phyloP scores from a whole-genome alignment of 2,797 vertebrate species.

The Diplodus sargus region DNA sequence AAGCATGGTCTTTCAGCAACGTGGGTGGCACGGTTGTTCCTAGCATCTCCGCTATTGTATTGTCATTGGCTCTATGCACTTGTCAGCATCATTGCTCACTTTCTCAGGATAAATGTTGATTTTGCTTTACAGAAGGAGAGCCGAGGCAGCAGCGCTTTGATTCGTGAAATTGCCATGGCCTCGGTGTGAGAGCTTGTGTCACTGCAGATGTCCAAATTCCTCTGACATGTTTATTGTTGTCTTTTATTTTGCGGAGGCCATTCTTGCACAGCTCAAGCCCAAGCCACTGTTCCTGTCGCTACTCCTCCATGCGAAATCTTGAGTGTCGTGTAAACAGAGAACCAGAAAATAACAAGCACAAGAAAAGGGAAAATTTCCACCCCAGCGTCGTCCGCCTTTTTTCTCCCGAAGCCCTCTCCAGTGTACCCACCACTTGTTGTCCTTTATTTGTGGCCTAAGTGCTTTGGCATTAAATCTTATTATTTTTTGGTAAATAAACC shows the following conservation, averaged over 20 bases:
- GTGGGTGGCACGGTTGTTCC: conserved; percentile 97
- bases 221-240: conserved; percentile 90
- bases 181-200: conserved; percentile 79
- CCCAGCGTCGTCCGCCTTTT: conserved; percentile 42
- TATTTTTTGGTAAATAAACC: conserved; percentile 90
- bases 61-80: conserved; percentile 97
- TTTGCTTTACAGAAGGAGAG: conserved; percentile 95
- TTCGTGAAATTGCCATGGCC: conserved; percentile 78
- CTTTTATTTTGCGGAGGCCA: conserved; percentile 75
- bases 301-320: conserved; percentile 60
- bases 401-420: conserved; percentile 57
- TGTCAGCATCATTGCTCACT: conserved; percentile 96
- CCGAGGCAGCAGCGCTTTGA: conserved; percentile 86
- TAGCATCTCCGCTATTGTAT: conserved; percentile 92
- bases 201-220: conserved; percentile 91
- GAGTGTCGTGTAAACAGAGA: conserved; percentile 79
- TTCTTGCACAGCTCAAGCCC: conserved; percentile 48
- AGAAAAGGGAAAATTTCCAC: conserved; percentile 76
- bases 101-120: conserved; percentile 96
- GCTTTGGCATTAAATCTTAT: conserved; percentile 88
- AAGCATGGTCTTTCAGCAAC: conserved; percentile 94
- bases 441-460: conserved; percentile 86
- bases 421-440: conserved; percentile 79
- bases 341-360: conserved; percentile 81
- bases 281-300: conserved; percentile 53